Percentiles rank a stretch among this genome's conserved stretches.
These are phyloP conservation scores for Lapara coniferarum DNA, from an alignment of 2,888 invertebrate genomes.

Conservation along the genomic window DNA sequence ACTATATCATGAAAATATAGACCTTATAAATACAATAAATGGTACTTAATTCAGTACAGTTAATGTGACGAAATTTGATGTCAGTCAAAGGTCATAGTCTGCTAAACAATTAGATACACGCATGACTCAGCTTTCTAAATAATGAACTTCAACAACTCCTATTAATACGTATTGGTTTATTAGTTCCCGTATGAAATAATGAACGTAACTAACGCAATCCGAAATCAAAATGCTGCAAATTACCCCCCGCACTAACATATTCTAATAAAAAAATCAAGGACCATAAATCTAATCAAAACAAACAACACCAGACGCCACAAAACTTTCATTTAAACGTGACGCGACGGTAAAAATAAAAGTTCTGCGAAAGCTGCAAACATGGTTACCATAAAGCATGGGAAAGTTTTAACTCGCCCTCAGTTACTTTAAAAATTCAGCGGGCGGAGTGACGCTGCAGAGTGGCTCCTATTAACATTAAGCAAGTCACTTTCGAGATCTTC, in stretches of 20 bases:
- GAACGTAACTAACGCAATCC: no score
- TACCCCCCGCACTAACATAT: no score
- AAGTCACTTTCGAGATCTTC: constrained; percentile 50
- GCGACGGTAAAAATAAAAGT: constrained; percentile 28
- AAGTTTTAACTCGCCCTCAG: constrained; percentile 61
- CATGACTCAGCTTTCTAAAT: background rate
- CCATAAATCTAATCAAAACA: background rate
- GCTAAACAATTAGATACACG: background rate
- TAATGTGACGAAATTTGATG: no score
- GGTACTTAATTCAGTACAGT: no score
- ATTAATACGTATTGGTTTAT: no score
- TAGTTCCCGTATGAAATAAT: no score
- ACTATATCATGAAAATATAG: no score
- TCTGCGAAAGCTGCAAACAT: constrained; percentile 32
- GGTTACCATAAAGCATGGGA: constrained; percentile 56
- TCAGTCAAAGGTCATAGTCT: background rate
- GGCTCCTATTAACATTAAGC: constrained; percentile 66
- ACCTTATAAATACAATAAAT: no score
- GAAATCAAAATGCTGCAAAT: no score
- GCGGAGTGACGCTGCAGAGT: constrained; percentile 65
- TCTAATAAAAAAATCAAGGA: background rate
- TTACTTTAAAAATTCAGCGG: constrained; percentile 73
- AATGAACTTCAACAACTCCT: no score
- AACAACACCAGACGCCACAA: background rate
- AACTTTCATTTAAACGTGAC: constrained; percentile 5